These are phyloP conservation scores for Antheraea yamamai DNA, from an alignment of 2,888 invertebrate species.

Conservation along the genomic window DNA sequence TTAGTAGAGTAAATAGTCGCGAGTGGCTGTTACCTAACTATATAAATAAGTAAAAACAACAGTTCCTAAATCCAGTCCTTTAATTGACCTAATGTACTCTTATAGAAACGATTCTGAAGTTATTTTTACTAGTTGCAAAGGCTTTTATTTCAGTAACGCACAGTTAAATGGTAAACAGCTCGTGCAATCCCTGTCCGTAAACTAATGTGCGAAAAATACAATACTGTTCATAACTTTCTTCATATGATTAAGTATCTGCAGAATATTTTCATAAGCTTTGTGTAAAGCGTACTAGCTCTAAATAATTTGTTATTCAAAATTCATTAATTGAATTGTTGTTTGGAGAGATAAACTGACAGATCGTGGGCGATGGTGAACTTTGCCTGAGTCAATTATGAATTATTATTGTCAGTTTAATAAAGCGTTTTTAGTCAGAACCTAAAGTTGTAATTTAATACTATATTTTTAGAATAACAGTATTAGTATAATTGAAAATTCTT, in stretches of 20 bases:
- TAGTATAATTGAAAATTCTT: no score
- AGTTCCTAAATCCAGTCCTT: background rate
- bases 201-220: background rate
- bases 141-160: background rate
- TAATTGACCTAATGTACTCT: background rate
- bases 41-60: background rate
- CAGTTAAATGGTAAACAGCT: background rate
- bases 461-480: background rate
- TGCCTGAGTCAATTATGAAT: background rate
- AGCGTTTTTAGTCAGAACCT: background rate
- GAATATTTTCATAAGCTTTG: background rate
- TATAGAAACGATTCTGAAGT: background rate
- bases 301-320: background rate
- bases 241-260: background rate
- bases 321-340: slow-evolving; percentile 6
- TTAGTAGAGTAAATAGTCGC: no score
- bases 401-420: background rate
- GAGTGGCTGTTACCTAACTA: no score
- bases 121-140: background rate
- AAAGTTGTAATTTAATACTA: background rate
- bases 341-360: slow-evolving; percentile 1
- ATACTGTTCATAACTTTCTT: background rate
- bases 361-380: slow-evolving; percentile 6
- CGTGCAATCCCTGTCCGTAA: background rate
- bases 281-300: background rate